Percentiles rank a stretch among this genome's conserved stretches.
phyloP scores from a whole-genome alignment of 2,113 vertebrate genomes.

The Strix aluco region DNA sequence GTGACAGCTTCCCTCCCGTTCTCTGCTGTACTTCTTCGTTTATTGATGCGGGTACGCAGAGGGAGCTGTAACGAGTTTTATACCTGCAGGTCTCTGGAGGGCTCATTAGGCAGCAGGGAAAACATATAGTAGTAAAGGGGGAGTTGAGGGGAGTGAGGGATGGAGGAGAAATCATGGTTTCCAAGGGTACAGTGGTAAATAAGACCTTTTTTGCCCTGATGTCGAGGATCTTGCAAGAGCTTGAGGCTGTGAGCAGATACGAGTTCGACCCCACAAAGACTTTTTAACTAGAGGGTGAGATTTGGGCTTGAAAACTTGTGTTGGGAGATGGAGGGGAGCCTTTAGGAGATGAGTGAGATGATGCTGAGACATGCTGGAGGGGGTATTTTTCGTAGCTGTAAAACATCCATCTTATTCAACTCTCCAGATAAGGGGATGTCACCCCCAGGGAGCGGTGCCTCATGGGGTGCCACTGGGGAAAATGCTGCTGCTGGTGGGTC shows the following conservation, averaged over 20 bases:
- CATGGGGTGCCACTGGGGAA: background rate
- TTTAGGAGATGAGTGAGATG: background rate
- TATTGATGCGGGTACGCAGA: constrained; percentile 70
- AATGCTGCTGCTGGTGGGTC: background rate
- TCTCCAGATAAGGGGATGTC: background rate
- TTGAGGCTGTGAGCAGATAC: background rate
- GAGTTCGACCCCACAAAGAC: background rate
- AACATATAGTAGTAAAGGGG: constrained; percentile 67
- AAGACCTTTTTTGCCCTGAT: background rate
- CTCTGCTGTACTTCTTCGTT: constrained; percentile 52
- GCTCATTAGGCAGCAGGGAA: constrained; percentile 80
- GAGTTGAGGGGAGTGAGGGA: constrained; percentile 55
- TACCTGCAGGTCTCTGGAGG: constrained; percentile 76
- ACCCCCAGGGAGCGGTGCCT: fast-evolving
- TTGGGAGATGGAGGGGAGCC: background rate
- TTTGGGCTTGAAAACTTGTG: background rate
- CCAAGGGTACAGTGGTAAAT: constrained; percentile 54
- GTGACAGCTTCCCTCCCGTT: constrained; percentile 58
- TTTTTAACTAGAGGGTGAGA: background rate
- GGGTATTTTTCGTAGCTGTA: background rate
- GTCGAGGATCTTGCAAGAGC: background rate
- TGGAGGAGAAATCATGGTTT: constrained; percentile 68
- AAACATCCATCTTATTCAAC: background rate
- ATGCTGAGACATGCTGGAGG: background rate
- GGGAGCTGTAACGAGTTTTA: constrained; percentile 76